Evolutionary conservation across 2,888 invertebrate genomes (phyloP).

Genomic region (Terebella lapidaria): DNA sequence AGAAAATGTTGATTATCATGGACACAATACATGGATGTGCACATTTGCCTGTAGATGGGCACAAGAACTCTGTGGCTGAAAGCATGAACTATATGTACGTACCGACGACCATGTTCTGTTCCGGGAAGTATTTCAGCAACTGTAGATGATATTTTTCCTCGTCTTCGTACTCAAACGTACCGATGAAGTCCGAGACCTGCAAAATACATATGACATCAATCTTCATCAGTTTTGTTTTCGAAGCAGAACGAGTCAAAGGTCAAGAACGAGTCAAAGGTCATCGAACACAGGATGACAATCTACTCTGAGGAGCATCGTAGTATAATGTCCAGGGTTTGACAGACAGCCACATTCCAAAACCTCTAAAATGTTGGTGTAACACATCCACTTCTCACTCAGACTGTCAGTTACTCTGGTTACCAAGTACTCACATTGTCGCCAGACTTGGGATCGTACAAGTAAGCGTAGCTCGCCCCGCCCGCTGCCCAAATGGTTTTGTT

Average conservation of each 20-base stretch:
- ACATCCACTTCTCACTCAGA: no score
- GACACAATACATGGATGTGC: no score
- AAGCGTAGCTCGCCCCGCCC: constrained; percentile 45
- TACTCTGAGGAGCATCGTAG: no score
- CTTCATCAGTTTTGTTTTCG: background rate
- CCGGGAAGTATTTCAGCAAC: constrained; percentile 45
- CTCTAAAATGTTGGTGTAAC: no score
- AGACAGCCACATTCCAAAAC: no score
- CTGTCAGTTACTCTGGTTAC: no score
- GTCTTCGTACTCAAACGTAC: constrained; percentile 45
- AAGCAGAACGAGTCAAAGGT: background rate
- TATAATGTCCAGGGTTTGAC: no score
- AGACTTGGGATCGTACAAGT: constrained; percentile 51
- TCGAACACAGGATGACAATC: no score
- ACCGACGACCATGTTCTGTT: constrained; percentile 48
- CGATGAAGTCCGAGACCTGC: constrained; percentile 51
- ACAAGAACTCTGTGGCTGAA: no score
- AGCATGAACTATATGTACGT: constrained; percentile 15
- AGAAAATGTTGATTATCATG: no score
- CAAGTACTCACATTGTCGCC: constrained; percentile 53
- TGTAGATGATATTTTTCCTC: constrained; percentile 50
- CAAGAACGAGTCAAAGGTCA: no score
- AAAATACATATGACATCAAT: background rate
- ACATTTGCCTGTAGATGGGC: no score
- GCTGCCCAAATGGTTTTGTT: constrained; percentile 52